Conservation (phyloP, 2,113 vertebrate species). For the Chauna torquata region DNA sequence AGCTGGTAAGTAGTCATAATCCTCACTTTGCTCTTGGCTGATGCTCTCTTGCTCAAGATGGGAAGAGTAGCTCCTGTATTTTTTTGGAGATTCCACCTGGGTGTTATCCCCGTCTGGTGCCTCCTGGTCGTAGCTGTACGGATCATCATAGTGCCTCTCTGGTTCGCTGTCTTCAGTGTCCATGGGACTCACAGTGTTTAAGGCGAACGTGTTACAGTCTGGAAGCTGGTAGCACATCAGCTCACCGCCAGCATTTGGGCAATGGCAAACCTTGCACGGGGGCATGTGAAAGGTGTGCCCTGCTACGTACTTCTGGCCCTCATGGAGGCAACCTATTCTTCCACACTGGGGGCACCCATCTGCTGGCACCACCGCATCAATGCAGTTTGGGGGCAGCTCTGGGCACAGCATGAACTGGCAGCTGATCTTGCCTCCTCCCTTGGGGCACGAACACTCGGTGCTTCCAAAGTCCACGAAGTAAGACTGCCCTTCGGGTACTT, state of each 20-base stretch:
- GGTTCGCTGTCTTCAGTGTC: slow-evolving; percentile 71
- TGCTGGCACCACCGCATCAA: slow-evolving; percentile 79
- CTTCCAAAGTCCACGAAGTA: slow-evolving; percentile 97
- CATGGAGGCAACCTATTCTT: slow-evolving; percentile 84
- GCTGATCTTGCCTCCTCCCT: slow-evolving; percentile 90
- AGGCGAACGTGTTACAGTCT: slow-evolving; percentile 65
- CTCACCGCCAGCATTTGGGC: slow-evolving; percentile 84
- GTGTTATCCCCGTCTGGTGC: slow-evolving; percentile 61
- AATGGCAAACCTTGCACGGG: slow-evolving; percentile 89
- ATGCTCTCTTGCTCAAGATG: slow-evolving; percentile 53
- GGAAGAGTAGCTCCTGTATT: slow-evolving; percentile 35
- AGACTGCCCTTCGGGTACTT: slow-evolving; percentile 90
- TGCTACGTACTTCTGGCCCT: slow-evolving; percentile 83
- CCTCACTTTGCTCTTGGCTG: slow-evolving; percentile 71
- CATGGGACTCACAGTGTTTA: slow-evolving; percentile 49
- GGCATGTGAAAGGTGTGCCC: slow-evolving; percentile 90
- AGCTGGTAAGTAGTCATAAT: slow-evolving; percentile 72
- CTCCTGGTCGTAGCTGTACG: slow-evolving; percentile 82
- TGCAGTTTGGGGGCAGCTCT: slow-evolving; percentile 90
- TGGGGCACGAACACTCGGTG: slow-evolving; percentile 92
- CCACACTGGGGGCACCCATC: slow-evolving; percentile 91
- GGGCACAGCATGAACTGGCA: slow-evolving; percentile 96
- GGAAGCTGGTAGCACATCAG: slow-evolving; percentile 92
- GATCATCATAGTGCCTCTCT: slow-evolving; percentile 74
- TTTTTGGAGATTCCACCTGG: slow-evolving; percentile 57